Evolutionary conservation across 2,888 invertebrate genomes (phyloP), one percentile per base, ranked within the genome.

Genomic region (Ophioninae sp.): DNA sequence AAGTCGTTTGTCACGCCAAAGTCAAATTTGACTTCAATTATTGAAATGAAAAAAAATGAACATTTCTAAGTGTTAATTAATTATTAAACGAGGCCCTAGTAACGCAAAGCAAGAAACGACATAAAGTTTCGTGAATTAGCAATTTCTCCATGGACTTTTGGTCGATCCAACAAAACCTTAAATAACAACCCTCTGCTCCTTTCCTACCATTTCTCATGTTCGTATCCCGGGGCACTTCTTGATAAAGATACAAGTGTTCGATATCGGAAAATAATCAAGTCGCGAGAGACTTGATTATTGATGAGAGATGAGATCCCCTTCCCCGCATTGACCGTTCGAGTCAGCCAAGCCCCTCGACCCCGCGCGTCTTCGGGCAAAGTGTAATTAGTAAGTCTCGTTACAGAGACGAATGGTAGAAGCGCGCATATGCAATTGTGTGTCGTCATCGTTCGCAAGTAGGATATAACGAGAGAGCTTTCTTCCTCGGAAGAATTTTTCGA

Each of bases 301-400:
- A 74, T 39, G 41, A 56, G 39, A 13, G 51, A 20, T 61, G 64
- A 76, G 71, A 73, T 77, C 13, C 44, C 44, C 44, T 10, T 8
- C 44, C 7, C 41, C 41, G n/a, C n/a, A n/a, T n/a, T n/a, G n/a
- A n/a, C 30, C 30, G 30, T 3, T 30, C 30, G 30, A 30, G 30
- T 30, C 30, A 30, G 30, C 30, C 30, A 30, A 30, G 1, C 30
- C 30, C 30, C 30, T 30, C 30, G 3, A 3, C 44, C 44, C 44
- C 44, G 8, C 44, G 10, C 13, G 63, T 61, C 22, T 74, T 64
- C 61, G 22, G 37, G 65, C 64, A 10, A 69, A 78, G 79, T 76
- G 64, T 83, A 85, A 85, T 81, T 79, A 78, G 75, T 75, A 71
- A 83, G 69, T 80, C 75, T 81, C 75, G 76, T 81, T 81, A 67